Evolutionary conservation across 2,797 vertebrate species (phyloP), one percentile per base, ranked within the genome.

Genomic region (Psittacula derbiana): DNA sequence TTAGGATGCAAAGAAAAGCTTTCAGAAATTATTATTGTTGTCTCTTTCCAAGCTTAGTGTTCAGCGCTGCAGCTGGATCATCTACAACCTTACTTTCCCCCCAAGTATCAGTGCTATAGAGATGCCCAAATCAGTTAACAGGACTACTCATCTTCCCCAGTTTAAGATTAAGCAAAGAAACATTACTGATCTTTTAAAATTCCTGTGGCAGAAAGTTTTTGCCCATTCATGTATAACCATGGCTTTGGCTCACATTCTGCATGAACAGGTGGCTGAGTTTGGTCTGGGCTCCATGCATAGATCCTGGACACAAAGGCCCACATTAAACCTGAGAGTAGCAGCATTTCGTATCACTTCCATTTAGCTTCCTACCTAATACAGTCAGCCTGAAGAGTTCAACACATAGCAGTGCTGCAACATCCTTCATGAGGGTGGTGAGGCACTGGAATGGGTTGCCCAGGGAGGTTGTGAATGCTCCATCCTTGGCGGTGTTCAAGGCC

Each of bases 181-280:
- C 53, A 28, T 14, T 3, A 23, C 5, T 5, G 30, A 72, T 33
- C 53, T 7, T 17, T 14, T n/a, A 12, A 43, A 7, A 12, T 17
- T 38, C 14, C 44, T 2, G 4, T 2, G 10, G 18, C 8, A 64
- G 30, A 12, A 74, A 70, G 16, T 6, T 20, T 88, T 66, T 30
- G 28, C 8, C 31, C 11, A 23, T 40, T 81, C 30, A 15, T 11
- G 1, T 10, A 2, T 2, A 25, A 3, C 18, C 36, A 36, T 36
- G 14, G 27, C 36, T 31, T 9, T 30, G 40, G 16, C 19, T 55
- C 21, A 4, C 7, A 16, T 52, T 53, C 33, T 40, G 10, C 3
- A 1, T 1, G 11, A 61, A 6, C 8, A 4, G 28, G 6, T 16
- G 15, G 6, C 3, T 0, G 3, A 18, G 10, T 1, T 53, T 41